Conservation (phyloP, 2,888 invertebrate species). For the Rhaphigaster nebulosa region DNA sequence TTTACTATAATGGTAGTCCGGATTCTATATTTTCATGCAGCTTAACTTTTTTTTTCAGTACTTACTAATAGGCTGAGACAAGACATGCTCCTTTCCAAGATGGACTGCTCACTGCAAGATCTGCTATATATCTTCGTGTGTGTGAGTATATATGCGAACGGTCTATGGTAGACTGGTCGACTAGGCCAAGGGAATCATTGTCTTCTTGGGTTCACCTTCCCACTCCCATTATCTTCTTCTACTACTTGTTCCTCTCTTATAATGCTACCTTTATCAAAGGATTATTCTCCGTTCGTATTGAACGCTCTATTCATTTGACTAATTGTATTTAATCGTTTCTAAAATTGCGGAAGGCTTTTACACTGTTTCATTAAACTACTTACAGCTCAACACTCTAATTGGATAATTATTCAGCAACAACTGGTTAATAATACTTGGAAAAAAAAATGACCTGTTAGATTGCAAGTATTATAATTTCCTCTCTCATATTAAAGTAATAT, state of each 20-base stretch:
- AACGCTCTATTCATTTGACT: neutral
- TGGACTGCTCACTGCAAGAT: neutral
- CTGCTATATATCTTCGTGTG: neutral
- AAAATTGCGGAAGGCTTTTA: neutral
- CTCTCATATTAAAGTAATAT: no score
- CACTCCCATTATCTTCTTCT: conserved; percentile 43
- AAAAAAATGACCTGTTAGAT: no score
- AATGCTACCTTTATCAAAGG: neutral
- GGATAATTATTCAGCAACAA: neutral
- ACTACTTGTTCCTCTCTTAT: neutral
- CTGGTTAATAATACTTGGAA: no score
- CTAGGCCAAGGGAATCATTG: conserved; percentile 52
- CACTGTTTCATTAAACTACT: neutral
- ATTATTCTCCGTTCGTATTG: neutral
- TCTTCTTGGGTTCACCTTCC: conserved; percentile 50
- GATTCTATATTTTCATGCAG: no score
- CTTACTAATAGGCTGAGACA: neutral
- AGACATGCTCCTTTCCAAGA: neutral
- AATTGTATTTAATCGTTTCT: neutral
- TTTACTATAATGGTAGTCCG: no score
- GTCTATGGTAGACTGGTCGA: conserved; percentile 31
- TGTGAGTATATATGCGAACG: neutral
- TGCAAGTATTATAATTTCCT: no score
- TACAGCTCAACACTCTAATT: neutral
- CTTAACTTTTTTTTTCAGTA: neutral